Conservation (phyloP, 1,140 invertebrate species). For the Aphis craccivora region DNA sequence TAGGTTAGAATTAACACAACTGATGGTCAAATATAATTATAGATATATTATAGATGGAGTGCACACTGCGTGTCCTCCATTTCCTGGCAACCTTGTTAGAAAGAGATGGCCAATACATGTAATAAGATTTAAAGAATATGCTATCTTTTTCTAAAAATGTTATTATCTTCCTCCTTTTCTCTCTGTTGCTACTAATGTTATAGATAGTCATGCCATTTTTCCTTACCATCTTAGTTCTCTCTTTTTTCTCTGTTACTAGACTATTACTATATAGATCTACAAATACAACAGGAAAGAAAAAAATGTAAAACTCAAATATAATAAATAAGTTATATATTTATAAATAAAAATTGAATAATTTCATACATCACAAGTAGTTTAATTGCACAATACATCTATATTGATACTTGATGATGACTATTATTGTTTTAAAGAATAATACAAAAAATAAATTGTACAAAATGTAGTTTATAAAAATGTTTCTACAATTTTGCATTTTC, state of each 20-base stretch:
- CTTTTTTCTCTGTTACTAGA: too few relatives aligned
- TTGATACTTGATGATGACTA: constrained; percentile 23
- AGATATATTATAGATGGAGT: background rate
- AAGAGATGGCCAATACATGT: too few relatives aligned
- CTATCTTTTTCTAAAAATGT: too few relatives aligned
- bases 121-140: too few relatives aligned
- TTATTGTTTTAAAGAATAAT: background rate
- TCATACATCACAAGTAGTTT: constrained; percentile 26
- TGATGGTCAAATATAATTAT: background rate
- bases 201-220: too few relatives aligned
- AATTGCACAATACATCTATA: background rate
- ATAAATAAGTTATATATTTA: constrained; percentile 22
- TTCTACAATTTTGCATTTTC: background rate
- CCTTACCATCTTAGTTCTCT: too few relatives aligned
- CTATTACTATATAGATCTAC: too few relatives aligned
- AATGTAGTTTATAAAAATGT: background rate
- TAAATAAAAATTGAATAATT: background rate
- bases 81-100: too few relatives aligned
- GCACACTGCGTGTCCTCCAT: too few relatives aligned
- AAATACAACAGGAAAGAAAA: background rate
- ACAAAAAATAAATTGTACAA: constrained; percentile 15
- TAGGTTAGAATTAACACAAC: background rate
- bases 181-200: too few relatives aligned
- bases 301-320: background rate
- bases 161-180: too few relatives aligned